phyloP scores from a whole-genome alignment of 2,797 vertebrate genomes.

The Todus mexicanus region DNA sequence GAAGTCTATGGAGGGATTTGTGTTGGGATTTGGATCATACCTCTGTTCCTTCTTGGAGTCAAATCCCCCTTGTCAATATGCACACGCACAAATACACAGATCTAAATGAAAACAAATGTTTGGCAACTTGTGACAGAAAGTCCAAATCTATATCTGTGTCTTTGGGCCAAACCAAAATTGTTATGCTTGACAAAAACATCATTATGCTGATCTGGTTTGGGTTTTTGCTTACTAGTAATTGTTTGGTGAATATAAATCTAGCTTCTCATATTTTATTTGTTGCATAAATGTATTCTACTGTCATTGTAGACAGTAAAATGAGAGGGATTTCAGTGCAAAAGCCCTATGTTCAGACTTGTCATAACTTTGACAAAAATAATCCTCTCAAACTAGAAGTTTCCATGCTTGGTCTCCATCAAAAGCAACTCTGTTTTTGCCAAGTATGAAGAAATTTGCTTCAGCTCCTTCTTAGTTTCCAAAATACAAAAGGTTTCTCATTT shows the following conservation, averaged over 20 bases:
- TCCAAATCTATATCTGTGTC: conserved; percentile 26
- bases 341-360: conserved; percentile 1
- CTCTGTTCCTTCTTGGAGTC: conserved; percentile 48
- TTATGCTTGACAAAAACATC: conserved; percentile 48
- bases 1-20: conserved; percentile 43
- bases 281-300: neutral
- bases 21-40: conserved; percentile 39
- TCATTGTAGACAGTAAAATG: conserved; percentile 1
- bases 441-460: conserved; percentile 40
- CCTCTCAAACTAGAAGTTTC: conserved; percentile 43
- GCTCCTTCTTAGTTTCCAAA: conserved; percentile 29
- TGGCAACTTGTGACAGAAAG: conserved; percentile 53
- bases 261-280: conserved; percentile 31
- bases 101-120: conserved; percentile 68
- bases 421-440: conserved; percentile 12
- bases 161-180: conserved; percentile 54
- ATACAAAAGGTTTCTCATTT: conserved; percentile 35
- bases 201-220: conserved; percentile 46
- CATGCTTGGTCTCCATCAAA: conserved; percentile 38
- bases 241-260: conserved; percentile 49
- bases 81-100: conserved; percentile 24
- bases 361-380: conserved; percentile 55
- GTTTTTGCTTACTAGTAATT: conserved; percentile 58
- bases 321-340: conserved; percentile 33
- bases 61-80: conserved; percentile 35